Conservation (phyloP, 2,797 vertebrate genomes). For the Triplophysa yarkandensis region DNA sequence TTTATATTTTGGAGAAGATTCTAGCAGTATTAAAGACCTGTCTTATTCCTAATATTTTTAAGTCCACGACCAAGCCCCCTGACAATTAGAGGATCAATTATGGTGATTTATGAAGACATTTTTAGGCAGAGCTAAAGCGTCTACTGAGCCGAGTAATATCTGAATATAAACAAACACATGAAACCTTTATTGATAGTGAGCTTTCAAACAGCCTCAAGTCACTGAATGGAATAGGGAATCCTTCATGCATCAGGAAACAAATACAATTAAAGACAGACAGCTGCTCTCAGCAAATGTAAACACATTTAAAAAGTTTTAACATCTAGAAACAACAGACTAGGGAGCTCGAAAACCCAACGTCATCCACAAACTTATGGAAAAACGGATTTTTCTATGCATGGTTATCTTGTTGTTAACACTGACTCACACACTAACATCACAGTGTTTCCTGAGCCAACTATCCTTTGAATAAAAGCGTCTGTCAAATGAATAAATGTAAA, state of each 20-base stretch:
- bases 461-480: too few species aligned
- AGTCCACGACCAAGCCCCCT: not conserved
- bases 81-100: slow-evolving; percentile 8
- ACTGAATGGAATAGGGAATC: slow-evolving; percentile 21
- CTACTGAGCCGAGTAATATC: not conserved
- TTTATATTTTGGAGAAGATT: too few species aligned
- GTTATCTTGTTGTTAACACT: too few species aligned
- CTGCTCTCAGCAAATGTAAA: slow-evolving; percentile 26
- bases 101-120: not conserved
- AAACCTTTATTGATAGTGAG: not conserved
- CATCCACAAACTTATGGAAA: not conserved
- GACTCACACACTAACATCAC: too few species aligned
- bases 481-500: too few species aligned
- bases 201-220: slow-evolving; percentile 6
- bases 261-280: slow-evolving; percentile 10
- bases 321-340: not conserved
- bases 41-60: slow-evolving; percentile 9
- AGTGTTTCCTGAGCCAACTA: too few species aligned
- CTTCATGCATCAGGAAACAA: slow-evolving; percentile 26
- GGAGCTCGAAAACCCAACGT: not conserved
- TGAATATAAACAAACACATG: slow-evolving; percentile 15
- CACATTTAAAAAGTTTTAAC: slow-evolving; percentile 17
- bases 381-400: too few species aligned
- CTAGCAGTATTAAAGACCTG: not conserved
- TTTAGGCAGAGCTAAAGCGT: slow-evolving; percentile 2